Evolutionary conservation across 37 sponge, comb jelly and placozoan genomes (phyloP), one percentile per base, ranked within the genome.

Genomic region (Ephydatia muelleri): DNA sequence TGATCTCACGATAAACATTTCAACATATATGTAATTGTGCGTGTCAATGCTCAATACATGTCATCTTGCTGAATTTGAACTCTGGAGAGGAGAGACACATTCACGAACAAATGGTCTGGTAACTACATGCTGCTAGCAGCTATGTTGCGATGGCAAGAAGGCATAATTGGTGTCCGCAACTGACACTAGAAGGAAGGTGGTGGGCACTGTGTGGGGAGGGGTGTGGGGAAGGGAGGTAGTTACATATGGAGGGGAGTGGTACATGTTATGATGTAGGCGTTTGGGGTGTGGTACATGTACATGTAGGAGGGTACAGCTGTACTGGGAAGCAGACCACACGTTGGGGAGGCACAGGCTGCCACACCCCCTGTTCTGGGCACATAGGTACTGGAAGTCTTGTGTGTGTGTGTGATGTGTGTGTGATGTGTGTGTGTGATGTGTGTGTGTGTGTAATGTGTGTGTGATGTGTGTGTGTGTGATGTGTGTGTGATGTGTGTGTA

Each of bases 1-100:
- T 57, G 57, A 57, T 57, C 57, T 57, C 57, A 57, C 57, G 57
- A 57, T 57, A 57, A 57, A 57, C 57, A 57, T 57, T 57, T 57
- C 57, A 57, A 57, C 57, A 57, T 57, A 57, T 11, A 57, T 57
- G 57, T 57, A 57, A 57, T 57, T 57, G 57, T 57, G 57, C 19
- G 57, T 57, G 57, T 57, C 57, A 57, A 57, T 57, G 57, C 57
- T 57, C 57, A 57, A 11, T 57, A 57, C 57, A 57, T 57, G 57
- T 14, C 57, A 57, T 43, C 43, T 43, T 43, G 43, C 43, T 43
- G 43, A 43, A 43, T 43, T 43, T 43, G 43, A 43, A 43, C 43
- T 43, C 43, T 43, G 43, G 43, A 43, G 43, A 43, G 43, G 43
- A 43, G 43, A 43, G 43, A 43, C 43, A 57, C 57, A 5, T 14